Evolutionary conservation across 2,888 invertebrate genomes (phyloP).

Genomic region (Horisme vitalbata): DNA sequence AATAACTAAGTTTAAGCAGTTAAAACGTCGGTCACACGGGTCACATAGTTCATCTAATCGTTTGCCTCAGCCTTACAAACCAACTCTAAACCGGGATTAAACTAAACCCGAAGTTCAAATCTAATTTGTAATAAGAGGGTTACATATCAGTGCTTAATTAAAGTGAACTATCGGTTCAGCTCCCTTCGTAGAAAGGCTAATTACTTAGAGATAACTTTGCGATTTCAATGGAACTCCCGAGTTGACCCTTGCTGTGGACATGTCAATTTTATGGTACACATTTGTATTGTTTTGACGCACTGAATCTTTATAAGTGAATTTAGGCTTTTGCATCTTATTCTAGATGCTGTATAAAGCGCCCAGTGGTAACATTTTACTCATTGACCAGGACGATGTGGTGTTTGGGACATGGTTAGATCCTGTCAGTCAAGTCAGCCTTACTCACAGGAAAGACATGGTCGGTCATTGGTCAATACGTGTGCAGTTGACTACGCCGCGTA

Average conservation of each 20-base stretch:
- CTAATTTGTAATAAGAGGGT: constrained; percentile 42
- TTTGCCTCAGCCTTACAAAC: constrained; percentile 3
- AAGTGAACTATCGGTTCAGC: constrained; percentile 37
- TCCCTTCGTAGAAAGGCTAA: constrained; percentile 28
- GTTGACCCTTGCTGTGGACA: constrained; percentile 28
- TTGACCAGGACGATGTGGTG: no score
- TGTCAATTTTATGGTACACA: no score
- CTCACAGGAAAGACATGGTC: no score
- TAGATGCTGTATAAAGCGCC: no score
- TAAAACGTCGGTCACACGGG: constrained; percentile 5
- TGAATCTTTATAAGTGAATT: no score
- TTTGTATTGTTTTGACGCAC: no score
- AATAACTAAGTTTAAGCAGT: not conserved
- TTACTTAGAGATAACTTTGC: constrained; percentile 34
- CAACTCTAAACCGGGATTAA: constrained; percentile 30
- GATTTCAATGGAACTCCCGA: constrained; percentile 25
- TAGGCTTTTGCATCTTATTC: no score
- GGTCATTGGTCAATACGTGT: no score
- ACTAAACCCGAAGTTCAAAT: constrained; percentile 34
- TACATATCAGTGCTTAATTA: constrained; percentile 41
- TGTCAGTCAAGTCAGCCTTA: no score
- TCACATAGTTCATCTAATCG: constrained; percentile 9
- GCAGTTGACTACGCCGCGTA: no score
- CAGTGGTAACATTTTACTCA: no score
- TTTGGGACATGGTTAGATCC: no score